Evolutionary conservation across 30 jellyfish, hydroid and myxozoan genomes (phyloP).

Genomic region (Aurelia sp.): DNA sequence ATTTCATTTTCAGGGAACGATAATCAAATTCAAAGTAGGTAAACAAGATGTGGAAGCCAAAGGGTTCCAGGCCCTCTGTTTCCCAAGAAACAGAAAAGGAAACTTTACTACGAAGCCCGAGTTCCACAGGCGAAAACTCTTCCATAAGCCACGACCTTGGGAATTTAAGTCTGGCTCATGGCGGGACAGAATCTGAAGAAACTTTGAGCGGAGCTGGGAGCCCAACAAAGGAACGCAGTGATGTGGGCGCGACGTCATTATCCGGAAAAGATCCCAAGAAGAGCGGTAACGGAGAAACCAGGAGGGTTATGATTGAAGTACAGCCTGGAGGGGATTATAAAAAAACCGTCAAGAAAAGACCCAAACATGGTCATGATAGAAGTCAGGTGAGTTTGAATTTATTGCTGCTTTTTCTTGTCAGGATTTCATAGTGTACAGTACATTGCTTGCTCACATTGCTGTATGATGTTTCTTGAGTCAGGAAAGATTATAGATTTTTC

Average conservation of each 20-base stretch:
- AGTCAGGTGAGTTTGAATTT: slow-evolving; percentile 46
- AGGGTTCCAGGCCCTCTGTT: slow-evolving; percentile 39
- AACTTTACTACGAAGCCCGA: slow-evolving; percentile 32
- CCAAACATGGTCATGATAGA: slow-evolving; percentile 88
- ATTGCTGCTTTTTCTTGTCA: too few relatives aligned
- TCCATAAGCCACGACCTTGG: slow-evolving; percentile 54
- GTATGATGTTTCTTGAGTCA: too few relatives aligned
- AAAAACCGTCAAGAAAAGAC: slow-evolving; percentile 61
- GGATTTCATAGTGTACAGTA: too few relatives aligned
- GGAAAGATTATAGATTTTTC: too few relatives aligned
- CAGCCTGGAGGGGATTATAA: slow-evolving; percentile 77
- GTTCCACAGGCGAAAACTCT: slow-evolving; percentile 11
- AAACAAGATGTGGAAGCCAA: slow-evolving; percentile 56
- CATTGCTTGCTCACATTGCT: too few relatives aligned
- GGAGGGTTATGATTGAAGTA: slow-evolving; percentile 86
- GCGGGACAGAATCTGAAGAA: slow-evolving; percentile 69
- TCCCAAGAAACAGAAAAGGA: slow-evolving; percentile 65
- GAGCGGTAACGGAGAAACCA: slow-evolving; percentile 73
- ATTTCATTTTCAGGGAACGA: too few relatives aligned
- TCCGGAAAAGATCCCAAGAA: slow-evolving; percentile 75
- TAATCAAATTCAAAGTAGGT: too few relatives aligned
- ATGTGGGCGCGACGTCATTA: slow-evolving; percentile 17
- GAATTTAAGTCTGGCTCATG: slow-evolving; percentile 36
- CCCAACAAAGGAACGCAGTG: slow-evolving; percentile 71
- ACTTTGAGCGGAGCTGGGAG: slow-evolving; percentile 45